Conservation (phyloP, 2,113 vertebrate genomes). For the Agelaius tricolor region DNA sequence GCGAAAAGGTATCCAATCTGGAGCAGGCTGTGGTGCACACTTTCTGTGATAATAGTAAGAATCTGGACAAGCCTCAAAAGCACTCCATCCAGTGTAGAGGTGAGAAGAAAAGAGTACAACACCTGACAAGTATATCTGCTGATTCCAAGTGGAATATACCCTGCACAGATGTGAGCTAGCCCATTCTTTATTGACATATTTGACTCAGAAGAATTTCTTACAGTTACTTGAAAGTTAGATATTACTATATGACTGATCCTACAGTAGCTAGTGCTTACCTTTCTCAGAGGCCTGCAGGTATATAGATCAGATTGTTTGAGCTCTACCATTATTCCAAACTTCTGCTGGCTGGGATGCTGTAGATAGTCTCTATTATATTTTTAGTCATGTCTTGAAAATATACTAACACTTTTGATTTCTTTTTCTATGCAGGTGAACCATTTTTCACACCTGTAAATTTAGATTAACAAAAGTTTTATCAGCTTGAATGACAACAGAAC, state of each 20-base stretch:
- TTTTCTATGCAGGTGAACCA: not conserved
- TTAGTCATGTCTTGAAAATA: not conserved
- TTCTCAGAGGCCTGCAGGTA: not conserved
- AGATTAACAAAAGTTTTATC: not conserved
- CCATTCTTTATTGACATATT: not conserved
- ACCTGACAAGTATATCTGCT: not conserved
- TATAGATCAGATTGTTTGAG: not conserved
- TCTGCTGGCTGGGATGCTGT: not conserved
- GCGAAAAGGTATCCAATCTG: not conserved
- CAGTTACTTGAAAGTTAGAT: not conserved
- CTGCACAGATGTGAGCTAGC: not conserved
- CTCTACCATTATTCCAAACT: not conserved
- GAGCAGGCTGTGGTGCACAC: not conserved
- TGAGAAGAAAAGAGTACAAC: not conserved
- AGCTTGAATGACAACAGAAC: not conserved
- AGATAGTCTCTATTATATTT: not conserved
- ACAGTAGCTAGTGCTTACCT: not conserved
- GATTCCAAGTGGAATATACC: not conserved
- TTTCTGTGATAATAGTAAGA: not conserved
- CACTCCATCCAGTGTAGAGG: not conserved
- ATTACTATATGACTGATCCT: not conserved
- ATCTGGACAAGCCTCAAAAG: not conserved
- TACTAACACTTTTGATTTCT: not conserved
- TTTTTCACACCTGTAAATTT: not conserved
- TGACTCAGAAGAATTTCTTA: not conserved